phyloP scores from a whole-genome alignment of 2,888 invertebrate species.

The Junonia oenone region DNA sequence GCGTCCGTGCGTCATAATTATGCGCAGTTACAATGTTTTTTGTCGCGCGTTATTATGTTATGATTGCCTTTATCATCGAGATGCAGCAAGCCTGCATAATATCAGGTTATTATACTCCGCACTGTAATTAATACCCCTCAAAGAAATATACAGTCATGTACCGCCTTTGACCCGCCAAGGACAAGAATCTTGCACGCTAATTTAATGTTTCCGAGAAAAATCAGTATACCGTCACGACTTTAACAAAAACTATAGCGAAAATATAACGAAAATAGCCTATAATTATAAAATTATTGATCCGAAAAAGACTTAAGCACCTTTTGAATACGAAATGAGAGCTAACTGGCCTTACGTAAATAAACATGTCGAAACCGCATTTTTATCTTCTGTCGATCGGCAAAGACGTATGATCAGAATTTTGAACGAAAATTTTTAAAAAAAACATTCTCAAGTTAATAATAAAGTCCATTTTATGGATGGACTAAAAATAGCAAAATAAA shows the following conservation, averaged over 20 bases:
- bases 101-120: slow-evolving; percentile 52
- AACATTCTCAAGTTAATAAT: not conserved
- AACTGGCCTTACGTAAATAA: slow-evolving; percentile 63
- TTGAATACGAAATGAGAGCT: slow-evolving; percentile 53
- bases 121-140: slow-evolving; percentile 56
- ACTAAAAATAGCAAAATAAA: not conserved
- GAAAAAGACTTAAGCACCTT: slow-evolving; percentile 25
- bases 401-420: slow-evolving; percentile 55
- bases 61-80: slow-evolving; percentile 52
- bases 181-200: slow-evolving; percentile 42
- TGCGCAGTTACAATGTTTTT: slow-evolving; percentile 43
- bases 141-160: slow-evolving; percentile 35
- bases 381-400: slow-evolving; percentile 55
- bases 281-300: slow-evolving; percentile 27
- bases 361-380: slow-evolving; percentile 43
- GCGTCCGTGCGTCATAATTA: slow-evolving; percentile 35
- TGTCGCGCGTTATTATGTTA: slow-evolving; percentile 47
- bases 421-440: slow-evolving; percentile 34
- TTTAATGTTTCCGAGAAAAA: slow-evolving; percentile 51
- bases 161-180: slow-evolving; percentile 51
- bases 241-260: slow-evolving; percentile 41
- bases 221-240: slow-evolving; percentile 34
- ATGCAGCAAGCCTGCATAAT: slow-evolving; percentile 58
- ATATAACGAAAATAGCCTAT: slow-evolving; percentile 27
- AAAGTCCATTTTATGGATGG: not conserved